phyloP scores from a whole-genome alignment of 2,797 vertebrate species.

The Taeniopygia guttata region DNA sequence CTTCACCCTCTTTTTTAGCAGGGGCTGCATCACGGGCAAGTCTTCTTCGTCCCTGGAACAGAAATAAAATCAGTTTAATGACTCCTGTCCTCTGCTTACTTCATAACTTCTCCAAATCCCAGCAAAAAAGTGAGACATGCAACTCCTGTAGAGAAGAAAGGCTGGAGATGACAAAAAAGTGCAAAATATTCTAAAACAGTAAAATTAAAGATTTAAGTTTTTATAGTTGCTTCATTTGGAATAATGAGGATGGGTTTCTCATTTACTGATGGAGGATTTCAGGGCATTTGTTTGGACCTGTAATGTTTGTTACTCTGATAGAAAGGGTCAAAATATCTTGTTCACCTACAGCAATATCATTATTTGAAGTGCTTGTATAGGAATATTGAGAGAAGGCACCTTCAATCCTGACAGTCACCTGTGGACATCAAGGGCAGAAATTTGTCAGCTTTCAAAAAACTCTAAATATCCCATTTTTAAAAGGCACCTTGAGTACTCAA shows the following conservation, averaged over 20 bases:
- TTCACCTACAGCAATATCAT: not conserved
- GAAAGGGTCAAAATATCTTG: not conserved
- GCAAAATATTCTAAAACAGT: not conserved
- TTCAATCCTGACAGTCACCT: not conserved
- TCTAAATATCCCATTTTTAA: fast-evolving
- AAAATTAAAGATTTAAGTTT: not conserved
- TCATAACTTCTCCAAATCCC: not conserved
- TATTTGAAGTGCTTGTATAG: not conserved
- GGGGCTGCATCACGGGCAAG: constrained; percentile 67
- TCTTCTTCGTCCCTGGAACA: constrained; percentile 72
- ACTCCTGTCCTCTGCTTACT: not conserved
- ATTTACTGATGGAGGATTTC: not conserved
- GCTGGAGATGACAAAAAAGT: not conserved
- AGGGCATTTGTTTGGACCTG: not conserved
- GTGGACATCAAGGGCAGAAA: not conserved
- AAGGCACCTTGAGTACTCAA: not conserved
- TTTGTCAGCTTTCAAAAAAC: not conserved
- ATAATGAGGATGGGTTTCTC: not conserved
- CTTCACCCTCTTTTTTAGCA: constrained; percentile 78
- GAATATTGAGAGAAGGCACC: not conserved
- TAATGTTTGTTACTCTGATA: not conserved
- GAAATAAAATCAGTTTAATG: not conserved
- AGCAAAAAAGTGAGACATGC: not conserved
- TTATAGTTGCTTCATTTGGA: not conserved
- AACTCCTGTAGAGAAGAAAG: not conserved